A percentile compares a stretch with the other conserved stretches of the same genome.
Evolutionary conservation across 2,797 vertebrate genomes (phyloP).

Genomic region (Enteromius afrohamiltoni): DNA sequence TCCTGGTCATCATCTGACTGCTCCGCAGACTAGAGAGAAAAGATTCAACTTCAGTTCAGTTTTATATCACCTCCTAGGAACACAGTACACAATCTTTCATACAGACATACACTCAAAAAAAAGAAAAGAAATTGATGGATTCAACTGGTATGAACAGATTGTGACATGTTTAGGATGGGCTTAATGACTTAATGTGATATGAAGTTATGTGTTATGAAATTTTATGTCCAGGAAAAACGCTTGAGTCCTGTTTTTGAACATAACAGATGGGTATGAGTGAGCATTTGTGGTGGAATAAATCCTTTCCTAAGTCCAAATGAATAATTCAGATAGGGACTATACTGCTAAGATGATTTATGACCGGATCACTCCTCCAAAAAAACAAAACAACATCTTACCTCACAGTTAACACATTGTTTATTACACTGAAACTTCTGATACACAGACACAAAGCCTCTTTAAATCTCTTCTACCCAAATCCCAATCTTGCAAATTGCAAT

Average conservation of each 20-base stretch:
- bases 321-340: not conserved
- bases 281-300: not conserved
- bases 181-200: slow-evolving; percentile 26
- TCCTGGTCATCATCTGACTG: slow-evolving; percentile 98
- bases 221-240: slow-evolving; percentile 17
- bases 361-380: not conserved
- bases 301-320: not conserved
- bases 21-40: slow-evolving; percentile 88
- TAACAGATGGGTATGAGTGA: not conserved
- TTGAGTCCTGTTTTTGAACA: slow-evolving; percentile 9
- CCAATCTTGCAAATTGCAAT: not conserved
- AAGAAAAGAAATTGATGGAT: slow-evolving; percentile 8
- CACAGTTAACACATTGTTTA: slow-evolving; percentile 22
- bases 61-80: not conserved
- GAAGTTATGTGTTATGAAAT: slow-evolving; percentile 33
- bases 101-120: not conserved
- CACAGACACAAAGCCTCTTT: slow-evolving; percentile 34
- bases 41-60: not conserved
- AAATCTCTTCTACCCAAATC: not conserved
- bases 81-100: not conserved
- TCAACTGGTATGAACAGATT: slow-evolving; percentile 18
- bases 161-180: slow-evolving; percentile 41
- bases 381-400: not conserved
- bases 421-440: slow-evolving; percentile 20
- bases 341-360: slow-evolving; percentile 9